phyloP scores from a whole-genome alignment of 2,113 vertebrate species.

The Hemibagrus wyckioides region DNA sequence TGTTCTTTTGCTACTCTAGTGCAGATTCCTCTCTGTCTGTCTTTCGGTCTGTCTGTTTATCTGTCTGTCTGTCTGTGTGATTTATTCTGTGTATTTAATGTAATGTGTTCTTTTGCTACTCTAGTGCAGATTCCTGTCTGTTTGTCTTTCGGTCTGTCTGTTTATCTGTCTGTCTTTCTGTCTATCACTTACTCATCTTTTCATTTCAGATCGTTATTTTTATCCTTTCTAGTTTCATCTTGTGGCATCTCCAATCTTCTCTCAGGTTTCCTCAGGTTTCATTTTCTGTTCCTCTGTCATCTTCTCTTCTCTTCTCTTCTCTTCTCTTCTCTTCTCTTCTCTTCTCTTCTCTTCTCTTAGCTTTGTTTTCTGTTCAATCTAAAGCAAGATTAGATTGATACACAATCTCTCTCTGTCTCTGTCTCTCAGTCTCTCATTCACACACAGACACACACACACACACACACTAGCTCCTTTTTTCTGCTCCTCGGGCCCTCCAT shows the following conservation, averaged over 20 bases:
- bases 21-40: too few relatives aligned
- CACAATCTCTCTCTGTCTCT: neutral
- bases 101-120: too few relatives aligned
- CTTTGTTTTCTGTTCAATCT: neutral
- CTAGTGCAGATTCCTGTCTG: too few relatives aligned
- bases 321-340: neutral
- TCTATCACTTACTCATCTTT: too few relatives aligned
- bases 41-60: too few relatives aligned
- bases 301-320: neutral
- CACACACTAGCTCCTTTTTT: neutral
- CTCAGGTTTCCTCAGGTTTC: neutral
- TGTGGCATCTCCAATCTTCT: neutral
- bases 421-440: neutral
- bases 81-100: too few relatives aligned
- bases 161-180: neutral
- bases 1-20: too few relatives aligned
- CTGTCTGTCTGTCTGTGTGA: too few relatives aligned
- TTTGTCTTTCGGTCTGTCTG: too few relatives aligned
- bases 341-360: neutral
- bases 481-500: neutral
- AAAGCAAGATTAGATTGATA: slow-evolving; percentile 9
- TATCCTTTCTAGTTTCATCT: neutral
- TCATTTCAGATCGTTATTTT: neutral
- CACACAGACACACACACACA: neutral
- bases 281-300: neutral